These are phyloP conservation scores for Irena cyanogastra DNA, from an alignment of 2,113 vertebrate genomes.

Conservation along the genomic window DNA sequence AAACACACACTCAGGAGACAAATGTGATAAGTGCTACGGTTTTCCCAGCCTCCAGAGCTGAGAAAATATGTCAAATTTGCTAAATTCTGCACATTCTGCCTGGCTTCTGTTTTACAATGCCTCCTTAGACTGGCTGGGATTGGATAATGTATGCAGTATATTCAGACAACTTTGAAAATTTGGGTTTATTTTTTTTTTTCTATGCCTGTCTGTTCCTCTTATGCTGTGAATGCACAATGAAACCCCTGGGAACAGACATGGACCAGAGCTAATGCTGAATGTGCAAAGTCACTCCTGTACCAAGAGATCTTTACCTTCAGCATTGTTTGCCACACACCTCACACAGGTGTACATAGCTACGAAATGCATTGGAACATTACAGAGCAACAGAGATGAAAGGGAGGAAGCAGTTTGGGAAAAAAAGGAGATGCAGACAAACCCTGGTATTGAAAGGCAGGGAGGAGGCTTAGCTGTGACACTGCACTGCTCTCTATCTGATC, in stretches of 20 bases:
- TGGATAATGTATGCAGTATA: not conserved
- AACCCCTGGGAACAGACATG: accelerated
- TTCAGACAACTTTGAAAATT: not conserved
- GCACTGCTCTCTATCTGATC: not conserved
- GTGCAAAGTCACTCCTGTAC: not conserved
- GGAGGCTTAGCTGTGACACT: not conserved
- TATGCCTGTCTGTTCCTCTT: accelerated
- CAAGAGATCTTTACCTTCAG: not conserved
- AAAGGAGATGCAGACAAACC: not conserved
- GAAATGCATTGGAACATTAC: not conserved
- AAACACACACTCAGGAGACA: not conserved
- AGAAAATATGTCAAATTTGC: not conserved
- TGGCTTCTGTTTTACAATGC: not conserved
- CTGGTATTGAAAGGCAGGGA: not conserved
- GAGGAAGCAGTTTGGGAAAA: not conserved
- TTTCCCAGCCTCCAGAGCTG: not conserved
- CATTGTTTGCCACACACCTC: not conserved
- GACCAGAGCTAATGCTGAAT: accelerated
- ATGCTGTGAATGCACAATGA: accelerated
- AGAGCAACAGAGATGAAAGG: not conserved
- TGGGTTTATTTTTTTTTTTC: not conserved
- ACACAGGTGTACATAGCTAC: not conserved
- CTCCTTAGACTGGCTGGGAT: not conserved
- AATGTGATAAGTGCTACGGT: not conserved
- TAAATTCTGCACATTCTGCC: not conserved